Percentiles rank a stretch among this genome's conserved stretches.
Conservation (phyloP, 2,113 vertebrate genomes). For the Oryzias javanicus region DNA sequence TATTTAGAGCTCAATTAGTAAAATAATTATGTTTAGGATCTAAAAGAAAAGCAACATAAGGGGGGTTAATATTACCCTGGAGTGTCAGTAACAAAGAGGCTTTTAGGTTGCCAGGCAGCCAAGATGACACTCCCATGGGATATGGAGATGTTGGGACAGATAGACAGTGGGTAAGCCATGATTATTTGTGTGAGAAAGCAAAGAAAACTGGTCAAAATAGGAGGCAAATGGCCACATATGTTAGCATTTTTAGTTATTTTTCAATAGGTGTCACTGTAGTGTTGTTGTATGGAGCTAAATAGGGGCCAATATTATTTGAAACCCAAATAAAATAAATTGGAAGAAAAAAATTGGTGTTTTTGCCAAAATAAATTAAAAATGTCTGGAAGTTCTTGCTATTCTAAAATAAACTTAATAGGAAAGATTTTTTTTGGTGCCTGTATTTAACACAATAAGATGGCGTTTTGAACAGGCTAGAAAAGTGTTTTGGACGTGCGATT, state of each 20-base stretch:
- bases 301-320: too few species aligned
- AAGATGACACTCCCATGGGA: conserved; percentile 33
- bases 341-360: too few species aligned
- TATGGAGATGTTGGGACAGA: conserved; percentile 12
- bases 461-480: too few species aligned
- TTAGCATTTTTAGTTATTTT: neutral
- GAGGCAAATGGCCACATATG: neutral
- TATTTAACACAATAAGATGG: too few species aligned
- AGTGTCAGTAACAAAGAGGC: conserved; percentile 52
- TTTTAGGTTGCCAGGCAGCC: conserved; percentile 60
- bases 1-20: neutral
- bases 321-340: too few species aligned
- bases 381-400: too few species aligned
- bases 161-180: conserved; percentile 21
- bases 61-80: conserved; percentile 39
- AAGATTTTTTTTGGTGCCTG: too few species aligned
- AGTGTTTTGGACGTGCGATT: too few species aligned
- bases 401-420: too few species aligned
- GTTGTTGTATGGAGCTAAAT: too few species aligned
- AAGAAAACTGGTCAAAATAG: neutral
- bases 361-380: too few species aligned
- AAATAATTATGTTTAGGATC: neutral
- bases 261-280: too few species aligned
- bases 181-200: conserved; percentile 37
- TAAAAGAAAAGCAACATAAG: conserved; percentile 10